Conservation (phyloP, 2,888 invertebrate species). For the Flabesymbios commensalis region DNA sequence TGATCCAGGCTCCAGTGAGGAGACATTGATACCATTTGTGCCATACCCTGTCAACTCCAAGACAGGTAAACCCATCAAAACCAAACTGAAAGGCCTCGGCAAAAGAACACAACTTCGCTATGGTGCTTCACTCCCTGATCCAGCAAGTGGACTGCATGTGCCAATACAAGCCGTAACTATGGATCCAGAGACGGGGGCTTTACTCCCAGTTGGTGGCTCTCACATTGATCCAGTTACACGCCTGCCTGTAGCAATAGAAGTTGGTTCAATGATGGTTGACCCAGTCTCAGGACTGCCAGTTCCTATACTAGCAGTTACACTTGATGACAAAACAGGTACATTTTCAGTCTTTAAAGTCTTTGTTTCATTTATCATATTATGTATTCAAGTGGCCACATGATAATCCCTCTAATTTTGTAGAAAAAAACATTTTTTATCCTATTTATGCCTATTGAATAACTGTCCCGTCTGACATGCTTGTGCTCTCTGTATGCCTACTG, state of each 20-base stretch:
- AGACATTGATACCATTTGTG: slow-evolving; percentile 52
- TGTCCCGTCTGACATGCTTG: no score
- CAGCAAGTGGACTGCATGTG: slow-evolving; percentile 51
- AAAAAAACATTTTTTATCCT: no score
- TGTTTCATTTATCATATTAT: no score
- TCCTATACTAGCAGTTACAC: slow-evolving; percentile 51
- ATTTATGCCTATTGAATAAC: no score
- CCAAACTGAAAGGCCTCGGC: slow-evolving; percentile 45
- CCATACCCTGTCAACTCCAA: slow-evolving; percentile 47
- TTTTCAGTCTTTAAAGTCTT: no score
- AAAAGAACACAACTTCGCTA: slow-evolving; percentile 47
- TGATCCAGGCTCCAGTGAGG: slow-evolving; percentile 50
- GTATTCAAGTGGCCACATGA: no score
- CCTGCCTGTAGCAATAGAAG: slow-evolving; percentile 54
- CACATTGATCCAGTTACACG: slow-evolving; percentile 56
- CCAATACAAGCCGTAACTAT: slow-evolving; percentile 57
- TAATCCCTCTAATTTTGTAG: no score
- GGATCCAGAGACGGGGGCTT: slow-evolving; percentile 50
- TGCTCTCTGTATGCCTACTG: no score
- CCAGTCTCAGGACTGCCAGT: slow-evolving; percentile 49
- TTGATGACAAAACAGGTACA: slow-evolving; percentile 50
- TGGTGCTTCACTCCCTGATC: slow-evolving; percentile 51
- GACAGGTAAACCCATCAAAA: slow-evolving; percentile 42
- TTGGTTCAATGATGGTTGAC: slow-evolving; percentile 56
- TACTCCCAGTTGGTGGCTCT: slow-evolving; percentile 54